Conservation (phyloP, 2,797 vertebrate genomes). For the Ctenopoma kingsleyae region DNA sequence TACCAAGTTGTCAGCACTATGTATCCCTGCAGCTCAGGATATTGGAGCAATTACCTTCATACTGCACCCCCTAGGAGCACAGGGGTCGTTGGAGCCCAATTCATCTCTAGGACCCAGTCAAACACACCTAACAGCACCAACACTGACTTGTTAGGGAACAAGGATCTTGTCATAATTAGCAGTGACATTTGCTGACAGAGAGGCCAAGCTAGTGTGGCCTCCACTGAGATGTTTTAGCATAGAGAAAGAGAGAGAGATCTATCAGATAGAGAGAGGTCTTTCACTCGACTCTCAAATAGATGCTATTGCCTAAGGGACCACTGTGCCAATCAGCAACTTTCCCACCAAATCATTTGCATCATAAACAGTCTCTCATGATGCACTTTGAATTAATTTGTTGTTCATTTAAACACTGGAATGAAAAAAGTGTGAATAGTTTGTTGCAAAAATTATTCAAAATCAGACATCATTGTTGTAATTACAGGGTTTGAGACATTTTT, state of each 20-base stretch:
- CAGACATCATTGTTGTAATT: slow-evolving; percentile 50
- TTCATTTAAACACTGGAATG: slow-evolving; percentile 47
- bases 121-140: slow-evolving; percentile 63
- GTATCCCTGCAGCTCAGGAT: slow-evolving; percentile 76
- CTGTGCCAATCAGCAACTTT: slow-evolving; percentile 76
- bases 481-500: slow-evolving; percentile 31
- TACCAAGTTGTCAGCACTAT: slow-evolving; percentile 76
- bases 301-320: slow-evolving; percentile 67
- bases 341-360: slow-evolving; percentile 76
- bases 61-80: slow-evolving; percentile 59
- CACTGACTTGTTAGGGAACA: slow-evolving; percentile 66
- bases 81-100: slow-evolving; percentile 66
- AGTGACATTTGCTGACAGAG: slow-evolving; percentile 81
- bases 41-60: slow-evolving; percentile 79
- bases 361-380: slow-evolving; percentile 73
- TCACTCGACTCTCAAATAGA: slow-evolving; percentile 63
- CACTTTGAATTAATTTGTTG: slow-evolving; percentile 73
- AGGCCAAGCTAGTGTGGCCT: slow-evolving; percentile 69
- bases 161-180: slow-evolving; percentile 75
- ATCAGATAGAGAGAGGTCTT: slow-evolving; percentile 65
- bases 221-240: slow-evolving; percentile 71
- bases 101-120: slow-evolving; percentile 68
- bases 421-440: slow-evolving; percentile 35
- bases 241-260: slow-evolving; percentile 56
- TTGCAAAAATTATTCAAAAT: slow-evolving; percentile 51